Evolutionary conservation across 1,140 invertebrate species (phyloP).

Genomic region (Coboldia fuscipes): DNA sequence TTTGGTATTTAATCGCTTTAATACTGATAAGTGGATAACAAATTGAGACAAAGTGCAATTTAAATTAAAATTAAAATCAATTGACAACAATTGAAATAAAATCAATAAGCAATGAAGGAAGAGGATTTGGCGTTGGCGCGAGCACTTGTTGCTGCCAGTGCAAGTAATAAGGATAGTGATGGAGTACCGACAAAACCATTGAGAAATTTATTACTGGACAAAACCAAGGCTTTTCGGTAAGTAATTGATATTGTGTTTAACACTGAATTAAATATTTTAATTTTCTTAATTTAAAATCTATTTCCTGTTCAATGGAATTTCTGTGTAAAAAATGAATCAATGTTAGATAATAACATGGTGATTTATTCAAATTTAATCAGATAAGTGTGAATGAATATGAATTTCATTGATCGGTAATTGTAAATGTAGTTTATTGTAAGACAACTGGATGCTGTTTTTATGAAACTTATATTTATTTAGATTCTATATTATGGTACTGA

Average conservation of each 20-base stretch:
- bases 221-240: conserved; percentile 31
- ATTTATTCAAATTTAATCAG: background rate
- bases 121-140: conserved; percentile 38
- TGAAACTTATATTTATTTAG: no score
- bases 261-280: background rate
- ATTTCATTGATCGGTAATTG: background rate
- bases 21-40: no score
- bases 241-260: conserved; percentile 4
- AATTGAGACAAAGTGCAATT: no score
- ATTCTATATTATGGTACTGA: no score
- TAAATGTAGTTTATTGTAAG: background rate
- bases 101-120: conserved; percentile 48
- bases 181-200: conserved; percentile 29
- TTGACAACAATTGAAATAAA: no score
- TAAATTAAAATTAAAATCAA: no score
- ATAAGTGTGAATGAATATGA: conserved; percentile 2
- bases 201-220: conserved; percentile 16
- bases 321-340: background rate
- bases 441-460: no score
- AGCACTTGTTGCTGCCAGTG: conserved; percentile 31
- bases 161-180: conserved; percentile 25
- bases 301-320: background rate
- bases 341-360: background rate
- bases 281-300: background rate
- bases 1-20: no score